Evolutionary conservation across 2,797 vertebrate species (phyloP).

Genomic region (Myoxocephalus aenaeus): DNA sequence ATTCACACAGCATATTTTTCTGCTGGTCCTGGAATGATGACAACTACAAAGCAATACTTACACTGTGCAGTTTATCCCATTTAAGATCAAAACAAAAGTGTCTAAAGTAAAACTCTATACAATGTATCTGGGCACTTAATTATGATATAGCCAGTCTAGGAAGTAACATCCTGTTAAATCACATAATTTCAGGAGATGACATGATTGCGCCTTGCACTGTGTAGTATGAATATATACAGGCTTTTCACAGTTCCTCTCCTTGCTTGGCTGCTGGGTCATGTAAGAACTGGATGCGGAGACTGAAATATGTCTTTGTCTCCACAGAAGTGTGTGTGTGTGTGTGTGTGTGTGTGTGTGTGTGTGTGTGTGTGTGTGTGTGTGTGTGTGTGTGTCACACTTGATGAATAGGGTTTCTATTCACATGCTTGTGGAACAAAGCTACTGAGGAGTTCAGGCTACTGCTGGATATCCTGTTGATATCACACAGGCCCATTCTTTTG

Average conservation of each 20-base stretch:
- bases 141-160: not conserved
- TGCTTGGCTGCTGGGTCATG: constrained; percentile 50
- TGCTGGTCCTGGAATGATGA: constrained; percentile 6
- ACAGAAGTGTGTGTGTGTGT: constrained; percentile 41
- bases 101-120: not conserved
- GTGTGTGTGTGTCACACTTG: constrained; percentile 43
- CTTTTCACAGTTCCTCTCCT: constrained; percentile 36
- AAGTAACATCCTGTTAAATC: not conserved
- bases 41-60: constrained; percentile 14
- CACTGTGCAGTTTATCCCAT: constrained; percentile 8
- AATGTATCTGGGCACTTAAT: not conserved
- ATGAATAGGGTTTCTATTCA: constrained; percentile 78
- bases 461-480: constrained; percentile 83
- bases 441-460: constrained; percentile 70
- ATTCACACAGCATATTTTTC: not conserved
- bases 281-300: constrained; percentile 55
- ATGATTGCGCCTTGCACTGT: not conserved
- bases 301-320: constrained; percentile 72
- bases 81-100: constrained; percentile 25
- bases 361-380: constrained; percentile 29
- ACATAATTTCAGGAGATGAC: not conserved
- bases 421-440: constrained; percentile 73
- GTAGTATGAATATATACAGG: constrained; percentile 10
- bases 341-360: constrained; percentile 30
- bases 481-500: constrained; percentile 75